Base-by-base conservation (phyloP, 2,113 vertebrate species). In the Galeopterus variegatus region DNA sequence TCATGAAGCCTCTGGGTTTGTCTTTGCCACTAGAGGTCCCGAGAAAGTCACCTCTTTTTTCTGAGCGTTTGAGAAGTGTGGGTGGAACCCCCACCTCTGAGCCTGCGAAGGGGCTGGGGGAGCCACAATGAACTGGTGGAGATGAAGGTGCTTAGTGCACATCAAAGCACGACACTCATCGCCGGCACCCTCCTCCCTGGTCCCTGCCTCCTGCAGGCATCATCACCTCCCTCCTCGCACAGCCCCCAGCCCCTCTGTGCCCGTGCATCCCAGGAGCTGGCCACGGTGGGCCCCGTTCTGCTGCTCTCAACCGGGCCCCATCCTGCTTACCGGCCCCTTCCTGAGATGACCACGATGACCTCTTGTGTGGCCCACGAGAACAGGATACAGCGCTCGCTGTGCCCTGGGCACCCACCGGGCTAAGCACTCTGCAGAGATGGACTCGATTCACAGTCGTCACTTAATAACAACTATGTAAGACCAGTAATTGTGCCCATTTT, bases 331-430 rank as follows among this genome's bases (percentile, higher is more conserved):
- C 58, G 73, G 54, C 31, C 13, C 41, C 48, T 91, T 58, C 26
- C 75, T 28, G 21, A 90, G 72, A 54, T 9, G 81, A 26, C 62
- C n/a, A 5, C 0, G 4, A 67, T 2, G 3, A 13, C 8, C 0
- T 4, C 58, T 58, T 58, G 26, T 41, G 12, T 81, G 41, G 41
- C 41, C 41, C 19, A 26, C 41, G 31, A 31, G 33, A n/a, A 24
- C 12, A 0, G 31, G 36, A 19, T 8, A 3, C 1, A 13, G 65
- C 6, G 3, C 75, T 45, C 60, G 36, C 23, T 4, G 0, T 0
- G 7, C 17, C 33, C 64, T 1, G 6, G 69, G 62, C 5, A 0
- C 64, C 0, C 5, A 0, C 64, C 0, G 41, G 3, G 48, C 17
- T 28, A 5, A 65, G 54, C 14, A 1, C 26, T 14, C 54, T 13